Base-by-base conservation (phyloP, 2,888 invertebrate genomes). In the Sesia apiformis region DNA sequence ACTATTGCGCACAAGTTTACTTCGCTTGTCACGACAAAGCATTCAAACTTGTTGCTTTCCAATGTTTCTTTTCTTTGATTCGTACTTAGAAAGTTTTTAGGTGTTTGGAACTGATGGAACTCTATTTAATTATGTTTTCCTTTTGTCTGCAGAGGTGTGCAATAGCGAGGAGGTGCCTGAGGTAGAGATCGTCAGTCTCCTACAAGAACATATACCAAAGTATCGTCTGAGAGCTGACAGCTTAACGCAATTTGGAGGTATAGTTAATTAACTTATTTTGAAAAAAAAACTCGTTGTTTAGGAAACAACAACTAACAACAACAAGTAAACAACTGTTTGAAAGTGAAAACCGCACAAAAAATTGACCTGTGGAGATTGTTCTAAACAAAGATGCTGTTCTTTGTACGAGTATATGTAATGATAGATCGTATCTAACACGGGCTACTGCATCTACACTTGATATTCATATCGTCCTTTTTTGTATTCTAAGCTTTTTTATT, bases 171-270 rank as follows among this genome's bases (percentile, higher is more conserved):
- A 97, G 86, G 92, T 97, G 85, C 96, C 97, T 61, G 98, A 98
- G 92, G 97, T 98, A 74, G 98, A 98, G 91, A 96, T 98, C 75
- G 95, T 98, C 85, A 97, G 97, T 83, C 91, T 98, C 66, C 91
- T 98, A 67, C 96, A 97, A 90, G 98, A 98, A 84, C 96, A 97
- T 86, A 97, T 98, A 81, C 98, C 98, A 54, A 94, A 94, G 77
- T 98, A 98, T 88, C 95, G 94, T 76, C 92, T 98, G 60, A 93
- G 98, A 79, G 97, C 97, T 56, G 98, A 98, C 90, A 95, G 96
- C 66, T 92, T 98, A 68, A 98, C 98, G 49, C 92, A 96, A 82
- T 98, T 98, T 89, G 93, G 94, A 90, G 97, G 97, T 94, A 87
- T 46, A 46, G 4, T 23, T 23, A 23, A 1, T 23, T 23, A 23